Base-by-base conservation (phyloP, 2,888 invertebrate species). In the Perithous albicinctus region DNA sequence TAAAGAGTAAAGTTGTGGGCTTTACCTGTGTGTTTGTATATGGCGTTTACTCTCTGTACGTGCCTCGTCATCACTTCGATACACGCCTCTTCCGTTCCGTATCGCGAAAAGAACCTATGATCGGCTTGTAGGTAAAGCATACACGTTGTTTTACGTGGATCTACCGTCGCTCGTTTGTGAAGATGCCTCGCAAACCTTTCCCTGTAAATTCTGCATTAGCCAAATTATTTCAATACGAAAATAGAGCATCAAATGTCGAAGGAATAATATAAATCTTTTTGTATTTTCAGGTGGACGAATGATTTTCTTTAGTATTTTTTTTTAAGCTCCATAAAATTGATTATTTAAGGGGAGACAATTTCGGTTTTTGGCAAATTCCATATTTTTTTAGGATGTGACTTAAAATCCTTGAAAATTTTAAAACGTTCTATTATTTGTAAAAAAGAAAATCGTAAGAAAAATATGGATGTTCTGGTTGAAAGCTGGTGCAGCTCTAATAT, bases 111-210 rank as follows among this genome's bases (percentile, higher is more conserved):
- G 93, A 99, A 98, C 93, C 98, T 96, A 93, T 99, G 99, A 93
- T 98, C 98, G 2, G 99, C 99, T 93, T 99, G 98, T 89, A 99
- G 94, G 93, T 98, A 99, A 77, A 99, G 94, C 95, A 98, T 97
- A 91, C 99, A 99, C 0, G 98, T 98, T 46, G 97, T 98, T 93
- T 98, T 98, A 87, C 96, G 95, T 29, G 97, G 97, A 93, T 97
- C 97, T 54, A 97, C 95, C 1, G 96, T 95, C 6, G 96, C 96
- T 83, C 96, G 93, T 86, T 88, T 94, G 90, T 85, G 93, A 78
- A 92, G 87, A 87, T 92, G 92, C 80, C 90, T 84, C 38, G 88
- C 87, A 78, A 87, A 86, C 66, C 89, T 85, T 82, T 90, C 90
- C 67, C 87, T 86, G 84, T 89, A 86, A 63, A 86, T 80, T 74